Conservation (phyloP, 2,797 vertebrate species). For the Gobio occitaniae region DNA sequence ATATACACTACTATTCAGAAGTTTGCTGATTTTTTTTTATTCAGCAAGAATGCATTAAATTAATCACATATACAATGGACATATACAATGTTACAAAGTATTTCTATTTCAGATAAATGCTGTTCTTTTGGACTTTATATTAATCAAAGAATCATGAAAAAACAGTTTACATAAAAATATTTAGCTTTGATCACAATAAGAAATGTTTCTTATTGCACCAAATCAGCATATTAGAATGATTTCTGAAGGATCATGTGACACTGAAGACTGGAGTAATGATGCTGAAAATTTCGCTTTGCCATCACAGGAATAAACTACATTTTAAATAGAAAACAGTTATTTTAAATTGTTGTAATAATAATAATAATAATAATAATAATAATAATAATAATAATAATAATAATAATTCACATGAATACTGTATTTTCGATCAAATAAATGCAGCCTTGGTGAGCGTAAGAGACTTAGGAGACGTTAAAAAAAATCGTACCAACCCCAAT, state of each 20-base stretch:
- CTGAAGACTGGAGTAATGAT: background rate
- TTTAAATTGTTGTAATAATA: background rate
- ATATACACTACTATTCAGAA: background rate
- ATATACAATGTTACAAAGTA: background rate
- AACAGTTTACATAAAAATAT: background rate
- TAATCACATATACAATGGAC: background rate
- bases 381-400: background rate
- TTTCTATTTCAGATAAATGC: background rate
- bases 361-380: background rate
- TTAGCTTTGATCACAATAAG: background rate
- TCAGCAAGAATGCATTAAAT: background rate
- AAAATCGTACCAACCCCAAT: background rate
- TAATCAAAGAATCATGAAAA: background rate
- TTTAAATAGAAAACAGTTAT: background rate
- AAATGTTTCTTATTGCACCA: background rate
- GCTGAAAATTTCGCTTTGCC: background rate
- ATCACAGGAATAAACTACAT: background rate
- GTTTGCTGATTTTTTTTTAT: background rate
- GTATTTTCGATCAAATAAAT: background rate
- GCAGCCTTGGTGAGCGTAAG: background rate
- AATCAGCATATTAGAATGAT: constrained; percentile 11
- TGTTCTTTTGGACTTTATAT: background rate
- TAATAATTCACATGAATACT: background rate
- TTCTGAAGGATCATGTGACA: constrained; percentile 2
- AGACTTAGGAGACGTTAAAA: background rate